Evolutionary conservation across 1,140 invertebrate genomes (phyloP), one percentile per base, ranked within the genome.

Genomic region (Bombus huntii): DNA sequence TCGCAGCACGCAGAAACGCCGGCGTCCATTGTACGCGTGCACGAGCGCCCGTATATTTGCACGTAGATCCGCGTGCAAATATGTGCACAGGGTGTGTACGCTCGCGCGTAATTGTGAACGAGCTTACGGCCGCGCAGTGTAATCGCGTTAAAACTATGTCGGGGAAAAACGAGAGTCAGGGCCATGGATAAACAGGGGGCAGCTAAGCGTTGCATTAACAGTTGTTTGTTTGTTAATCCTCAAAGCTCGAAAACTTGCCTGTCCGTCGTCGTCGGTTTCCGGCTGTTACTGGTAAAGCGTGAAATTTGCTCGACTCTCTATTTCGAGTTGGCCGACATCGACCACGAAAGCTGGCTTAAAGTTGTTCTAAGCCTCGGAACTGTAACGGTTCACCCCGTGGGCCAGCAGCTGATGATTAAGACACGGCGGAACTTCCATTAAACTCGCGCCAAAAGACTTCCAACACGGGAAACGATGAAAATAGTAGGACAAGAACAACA

Each of bases 141-240:
- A 79, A 79, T 81, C 68, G 79, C 79, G 66, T 81, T 81, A 39
- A 66, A 83, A 76, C 80, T 76, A 66, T n/a, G 73, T 53, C 81
- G 9, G 28, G 62, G 5, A 8, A 44, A 68, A 62, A 76, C 31
- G 25, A 39, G 37, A 39, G 22, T 31, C 28, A 47, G 28, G 5
- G 31, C 9, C 6, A 15, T 3, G 37, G 31, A 39, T 47, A 83
- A 75, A 76, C 72, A 66, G 57, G 13, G 39, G 31, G 2, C 72
- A 25, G 28, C 5, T 28, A 28, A 28, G 34, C 39, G n/a, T 83
- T 42, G 71, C 73, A 34, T 83, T 83, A 76, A 83, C 70, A 65
- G 34, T 71, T 71, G 78, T 72, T 72, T 59, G 79, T 81, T 59
- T 34, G 66, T 57, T 81, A 72, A 81, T 81, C 34, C 47, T 57